Evolutionary conservation across 1,140 invertebrate species (phyloP), one percentile per base, ranked within the genome.

Genomic region (Trichogramma pretiosum): DNA sequence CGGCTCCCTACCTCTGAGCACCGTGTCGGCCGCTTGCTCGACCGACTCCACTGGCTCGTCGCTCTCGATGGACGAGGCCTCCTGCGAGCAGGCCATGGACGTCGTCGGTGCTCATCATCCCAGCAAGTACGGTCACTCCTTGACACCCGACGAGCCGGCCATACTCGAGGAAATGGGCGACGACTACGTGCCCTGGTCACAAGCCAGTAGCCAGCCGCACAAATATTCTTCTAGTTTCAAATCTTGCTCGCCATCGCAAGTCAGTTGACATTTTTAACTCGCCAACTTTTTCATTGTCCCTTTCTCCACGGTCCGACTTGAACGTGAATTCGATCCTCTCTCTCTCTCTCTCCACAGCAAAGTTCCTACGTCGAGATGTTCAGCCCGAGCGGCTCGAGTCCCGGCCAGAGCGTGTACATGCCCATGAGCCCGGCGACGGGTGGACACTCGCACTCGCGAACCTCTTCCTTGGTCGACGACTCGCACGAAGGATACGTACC

Each of bases 41-140:
- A 79, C 76, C 1, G 83, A 85, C 55, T 83, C 81, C 5, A 80
- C 81, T 18, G 81, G 82, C 16, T 83, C 81, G 0, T 84, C 82
- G 5, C 65, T 82, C 3, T 84, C 82, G 23, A 77, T 84, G 60
- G 79, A 82, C 48, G 82, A 83, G 33, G 72, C 74, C 1, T 74
- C 74, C 1, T 70, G 63, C 40, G 71, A 59, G 33, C 60, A 61
- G 3, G 54, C 65, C 30, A 67, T 72, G 48, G 62, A 68, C 45
- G 51, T 55, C 22, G 52, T 53, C 19, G 58, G 56, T 1, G 54
- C 52, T 35, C n/a, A n/a, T n/a, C n/a, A n/a, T n/a, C n/a, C n/a
- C n/a, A 60, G 64, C 7, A 58, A 77, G 32, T 78, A 74, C 50
- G 68, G 74, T 16, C 74, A 76, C 54, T 78, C 77, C 3, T 61